phyloP scores from a whole-genome alignment of 2,113 vertebrate species.

The Nothobranchius kuhntae region DNA sequence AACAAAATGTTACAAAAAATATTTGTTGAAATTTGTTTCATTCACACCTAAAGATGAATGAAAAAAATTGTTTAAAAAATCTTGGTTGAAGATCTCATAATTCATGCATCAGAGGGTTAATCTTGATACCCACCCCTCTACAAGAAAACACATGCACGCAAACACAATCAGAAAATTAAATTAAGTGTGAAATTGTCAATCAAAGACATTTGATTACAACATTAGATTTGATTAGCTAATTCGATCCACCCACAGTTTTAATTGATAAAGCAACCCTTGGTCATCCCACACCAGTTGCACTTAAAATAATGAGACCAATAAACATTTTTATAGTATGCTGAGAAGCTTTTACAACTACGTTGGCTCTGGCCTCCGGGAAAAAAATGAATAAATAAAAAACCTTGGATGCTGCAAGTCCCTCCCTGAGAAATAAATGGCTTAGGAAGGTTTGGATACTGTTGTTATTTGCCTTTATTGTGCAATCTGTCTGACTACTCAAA shows the following conservation, averaged over 20 bases:
- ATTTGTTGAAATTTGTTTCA: too few species aligned
- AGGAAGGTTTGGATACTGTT: background rate
- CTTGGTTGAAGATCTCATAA: too few species aligned
- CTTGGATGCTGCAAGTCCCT: background rate
- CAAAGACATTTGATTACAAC: background rate
- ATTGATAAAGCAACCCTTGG: background rate
- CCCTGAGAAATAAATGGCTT: background rate
- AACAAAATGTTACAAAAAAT: too few species aligned
- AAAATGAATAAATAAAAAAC: background rate
- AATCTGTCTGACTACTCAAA: background rate
- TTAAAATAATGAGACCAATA: background rate
- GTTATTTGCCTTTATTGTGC: background rate
- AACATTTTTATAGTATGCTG: background rate
- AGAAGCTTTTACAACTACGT: background rate
- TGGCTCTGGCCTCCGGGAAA: background rate
- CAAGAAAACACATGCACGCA: too few species aligned
- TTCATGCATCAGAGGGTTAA: too few species aligned
- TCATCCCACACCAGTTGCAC: background rate
- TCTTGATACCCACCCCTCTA: too few species aligned
- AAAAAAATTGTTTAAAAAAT: too few species aligned
- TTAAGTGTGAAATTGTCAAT: background rate
- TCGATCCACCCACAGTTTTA: background rate
- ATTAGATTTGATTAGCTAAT: background rate
- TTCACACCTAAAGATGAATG: too few species aligned
- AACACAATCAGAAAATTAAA: too few species aligned